phyloP scores from a whole-genome alignment of 2,888 invertebrate species.

The Archips crataeganus region DNA sequence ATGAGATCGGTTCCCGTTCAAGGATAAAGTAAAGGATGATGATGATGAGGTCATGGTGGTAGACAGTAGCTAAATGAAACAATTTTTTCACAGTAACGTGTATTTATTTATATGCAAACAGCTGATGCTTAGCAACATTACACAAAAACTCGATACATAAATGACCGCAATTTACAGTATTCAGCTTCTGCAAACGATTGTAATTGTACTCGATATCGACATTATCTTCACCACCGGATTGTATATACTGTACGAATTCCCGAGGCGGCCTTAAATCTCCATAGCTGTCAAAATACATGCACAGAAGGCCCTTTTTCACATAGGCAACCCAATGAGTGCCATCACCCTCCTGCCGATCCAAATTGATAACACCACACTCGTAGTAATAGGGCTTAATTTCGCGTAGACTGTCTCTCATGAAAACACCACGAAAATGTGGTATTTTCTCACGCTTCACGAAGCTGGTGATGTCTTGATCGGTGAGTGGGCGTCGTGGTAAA shows the following conservation, averaged over 20 bases:
- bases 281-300: constrained; percentile 24
- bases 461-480: constrained; percentile 9
- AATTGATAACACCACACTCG: constrained; percentile 25
- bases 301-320: constrained; percentile 13
- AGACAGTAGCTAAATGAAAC: constrained; percentile 4
- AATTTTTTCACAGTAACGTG: neutral
- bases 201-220: constrained; percentile 15
- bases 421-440: constrained; percentile 21
- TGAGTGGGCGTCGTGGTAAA: constrained; percentile 10
- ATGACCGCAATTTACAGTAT: constrained; percentile 17
- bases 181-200: constrained; percentile 12
- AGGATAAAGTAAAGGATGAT: constrained; percentile 1
- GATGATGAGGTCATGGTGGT: neutral
- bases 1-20: neutral
- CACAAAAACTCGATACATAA: constrained; percentile 16
- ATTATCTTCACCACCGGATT: neutral
- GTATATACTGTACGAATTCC: constrained; percentile 21
- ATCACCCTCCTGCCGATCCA: neutral
- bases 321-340: constrained; percentile 28
- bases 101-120: constrained; percentile 20
- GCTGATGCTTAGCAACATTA: neutral
- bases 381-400: neutral
- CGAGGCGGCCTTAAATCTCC: constrained; percentile 26
- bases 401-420: constrained; percentile 25
- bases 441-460: neutral